phyloP scores from a whole-genome alignment of 1,140 invertebrate genomes.

The Drosophila ambigua region DNA sequence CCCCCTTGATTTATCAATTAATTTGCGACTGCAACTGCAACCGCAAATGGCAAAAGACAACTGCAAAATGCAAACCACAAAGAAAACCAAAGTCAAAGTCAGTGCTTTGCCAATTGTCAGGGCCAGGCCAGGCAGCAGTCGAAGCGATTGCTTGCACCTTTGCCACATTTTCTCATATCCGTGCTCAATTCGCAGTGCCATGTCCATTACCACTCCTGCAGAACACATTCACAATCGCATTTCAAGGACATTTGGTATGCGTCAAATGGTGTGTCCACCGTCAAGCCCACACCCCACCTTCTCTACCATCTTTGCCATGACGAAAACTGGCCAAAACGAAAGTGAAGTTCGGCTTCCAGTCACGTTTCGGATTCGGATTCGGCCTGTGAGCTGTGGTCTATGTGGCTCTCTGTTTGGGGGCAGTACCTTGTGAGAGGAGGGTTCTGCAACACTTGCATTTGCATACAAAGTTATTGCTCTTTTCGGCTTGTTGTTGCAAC shows the following conservation, averaged over 20 bases:
- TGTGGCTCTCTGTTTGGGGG: conserved; percentile 16
- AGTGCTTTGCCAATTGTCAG: conserved; percentile 46
- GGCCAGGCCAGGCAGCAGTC: conserved; percentile 28
- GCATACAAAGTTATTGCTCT: conserved; percentile 52
- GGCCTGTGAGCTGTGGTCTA: conserved; percentile 22
- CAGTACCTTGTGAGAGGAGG: conserved; percentile 24
- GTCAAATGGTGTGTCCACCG: conserved; percentile 24
- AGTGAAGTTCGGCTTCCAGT: conserved; percentile 49
- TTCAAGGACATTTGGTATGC: conserved; percentile 61
- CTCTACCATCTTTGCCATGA: conserved; percentile 3
- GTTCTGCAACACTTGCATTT: conserved; percentile 46
- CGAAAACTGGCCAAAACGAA: conserved; percentile 54
- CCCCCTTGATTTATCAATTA: conserved; percentile 35
- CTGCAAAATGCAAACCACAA: conserved; percentile 40
- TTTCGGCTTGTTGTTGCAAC: conserved; percentile 6
- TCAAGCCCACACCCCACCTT: conserved; percentile 7
- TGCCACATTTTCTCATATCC: background rate
- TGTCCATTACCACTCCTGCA: background rate
- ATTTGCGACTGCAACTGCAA: conserved; percentile 29
- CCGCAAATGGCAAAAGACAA: conserved; percentile 26
- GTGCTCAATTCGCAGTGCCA: conserved; percentile 2
- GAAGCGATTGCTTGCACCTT: conserved; percentile 4
- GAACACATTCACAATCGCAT: conserved; percentile 6
- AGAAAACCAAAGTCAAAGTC: conserved; percentile 45
- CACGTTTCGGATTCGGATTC: conserved; percentile 29